Conservation (phyloP, 2,888 invertebrate genomes). For the Incurvaria masculella region DNA sequence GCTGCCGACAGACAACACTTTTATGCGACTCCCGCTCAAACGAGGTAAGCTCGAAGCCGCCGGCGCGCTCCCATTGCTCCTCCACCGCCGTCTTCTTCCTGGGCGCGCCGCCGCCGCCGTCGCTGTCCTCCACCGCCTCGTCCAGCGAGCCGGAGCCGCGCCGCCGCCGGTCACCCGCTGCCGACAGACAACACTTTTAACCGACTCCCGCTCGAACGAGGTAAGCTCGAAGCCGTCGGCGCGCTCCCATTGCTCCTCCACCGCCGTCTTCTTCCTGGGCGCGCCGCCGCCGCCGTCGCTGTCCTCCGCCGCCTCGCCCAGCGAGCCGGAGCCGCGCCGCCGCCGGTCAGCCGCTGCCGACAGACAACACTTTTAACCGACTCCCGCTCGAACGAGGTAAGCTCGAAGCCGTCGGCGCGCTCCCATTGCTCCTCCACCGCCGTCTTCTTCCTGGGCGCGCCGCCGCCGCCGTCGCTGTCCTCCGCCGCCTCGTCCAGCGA, state of each 20-base stretch:
- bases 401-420: constrained; percentile 84
- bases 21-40: constrained; percentile 95
- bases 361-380: constrained; percentile 94
- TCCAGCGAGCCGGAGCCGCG: constrained; percentile 57
- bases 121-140: constrained; percentile 74
- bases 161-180: too few relatives aligned
- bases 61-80: constrained; percentile 89
- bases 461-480: constrained; percentile 58
- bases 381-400: constrained; percentile 92
- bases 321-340: constrained; percentile 41
- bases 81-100: constrained; percentile 86
- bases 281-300: constrained; percentile 55
- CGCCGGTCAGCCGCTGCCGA: too few relatives aligned
- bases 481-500: constrained; percentile 76
- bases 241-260: constrained; percentile 91
- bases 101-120: constrained; percentile 56
- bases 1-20: too few relatives aligned
- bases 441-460: constrained; percentile 75
- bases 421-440: constrained; percentile 92
- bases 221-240: constrained; percentile 89
- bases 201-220: constrained; percentile 92
- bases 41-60: constrained; percentile 88
- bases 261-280: constrained; percentile 80
- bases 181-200: too few relatives aligned
- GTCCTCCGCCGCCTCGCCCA: constrained; percentile 79